Evolutionary conservation across 1,140 invertebrate genomes (phyloP), one percentile per base, ranked within the genome.

Genomic region (Lysiphlebus fabarum): DNA sequence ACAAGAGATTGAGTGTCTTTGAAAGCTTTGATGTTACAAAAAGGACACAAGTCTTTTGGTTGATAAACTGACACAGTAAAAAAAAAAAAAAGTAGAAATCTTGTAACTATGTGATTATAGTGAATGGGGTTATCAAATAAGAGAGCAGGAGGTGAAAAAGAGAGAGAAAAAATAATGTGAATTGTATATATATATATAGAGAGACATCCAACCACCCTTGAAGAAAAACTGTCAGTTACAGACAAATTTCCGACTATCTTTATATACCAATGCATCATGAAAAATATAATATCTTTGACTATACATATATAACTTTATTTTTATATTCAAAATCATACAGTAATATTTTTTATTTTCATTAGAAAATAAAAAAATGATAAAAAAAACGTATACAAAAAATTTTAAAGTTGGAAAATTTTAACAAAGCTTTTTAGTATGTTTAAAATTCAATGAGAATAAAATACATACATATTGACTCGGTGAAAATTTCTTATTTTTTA

Each of bases 221-320:
- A 70, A 69, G 65, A 63, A 67, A 69, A 62, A 57, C 71, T 73
- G 72, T 73, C 72, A 73, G 49, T 55, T 53, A 58, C 72, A 73
- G 67, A 61, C 65, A 42, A 53, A 62, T 61, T 58, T 65, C 61
- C 65, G 50, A 49, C 49, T 72, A 72, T 56, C 43, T 73, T 69
- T 70, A 67, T 71, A 67, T 70, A 68, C 67, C 66, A 62, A 66
- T 53, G 62, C 64, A 65, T 66, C 67, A 63, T 58, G 59, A 59
- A 68, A 67, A 64, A 67, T 70, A 70, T 71, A 70, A 72, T 70
- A 66, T 71, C 65, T 64, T 56, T 54, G 61, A 45, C 8, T 45
- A 11, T 11, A 11, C 8, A 45, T 2, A n/a, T n/a, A n/a, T n/a
- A n/a, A n/a, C n/a, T n/a, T n/a, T n/a, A 26, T 1, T 26, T 26